Conservation (phyloP, 2,113 vertebrate species). For the Elachura formosa region DNA sequence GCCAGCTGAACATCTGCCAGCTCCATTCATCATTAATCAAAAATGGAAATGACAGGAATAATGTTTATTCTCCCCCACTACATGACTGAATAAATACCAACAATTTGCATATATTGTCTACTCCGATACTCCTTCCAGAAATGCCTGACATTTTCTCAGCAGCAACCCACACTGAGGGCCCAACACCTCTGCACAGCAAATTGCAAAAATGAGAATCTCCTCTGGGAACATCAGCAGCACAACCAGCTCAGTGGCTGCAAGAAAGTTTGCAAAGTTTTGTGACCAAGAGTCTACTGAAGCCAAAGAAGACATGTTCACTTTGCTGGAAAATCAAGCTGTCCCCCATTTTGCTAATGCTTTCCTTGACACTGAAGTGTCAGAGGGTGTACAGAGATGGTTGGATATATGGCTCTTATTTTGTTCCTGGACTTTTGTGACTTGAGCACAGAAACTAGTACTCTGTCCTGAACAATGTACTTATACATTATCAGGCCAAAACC, state of each 20-base stretch:
- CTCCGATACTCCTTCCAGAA: background rate
- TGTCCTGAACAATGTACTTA: background rate
- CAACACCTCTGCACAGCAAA: background rate
- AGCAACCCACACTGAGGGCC: background rate
- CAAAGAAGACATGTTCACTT: background rate
- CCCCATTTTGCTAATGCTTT: rapidly evolving
- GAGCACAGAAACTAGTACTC: background rate
- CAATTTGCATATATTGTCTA: slow-evolving; percentile 21
- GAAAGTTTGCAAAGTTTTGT: background rate
- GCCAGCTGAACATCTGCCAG: slow-evolving; percentile 41
- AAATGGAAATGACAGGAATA: slow-evolving; percentile 47
- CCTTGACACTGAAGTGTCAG: background rate
- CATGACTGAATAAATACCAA: slow-evolving; percentile 24
- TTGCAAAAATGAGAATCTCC: background rate
- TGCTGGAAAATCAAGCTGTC: background rate
- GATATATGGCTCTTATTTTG: background rate
- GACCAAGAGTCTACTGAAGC: rapidly evolving
- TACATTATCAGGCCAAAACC: background rate
- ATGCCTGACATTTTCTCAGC: background rate
- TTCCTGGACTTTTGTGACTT: background rate
- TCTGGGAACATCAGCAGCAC: background rate
- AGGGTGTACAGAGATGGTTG: background rate
- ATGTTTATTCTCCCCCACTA: slow-evolving; percentile 16
- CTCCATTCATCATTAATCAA: slow-evolving; percentile 31
- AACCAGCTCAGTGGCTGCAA: background rate